phyloP scores from a whole-genome alignment of 2,888 invertebrate species.

The Parascotia fuliginaria region DNA sequence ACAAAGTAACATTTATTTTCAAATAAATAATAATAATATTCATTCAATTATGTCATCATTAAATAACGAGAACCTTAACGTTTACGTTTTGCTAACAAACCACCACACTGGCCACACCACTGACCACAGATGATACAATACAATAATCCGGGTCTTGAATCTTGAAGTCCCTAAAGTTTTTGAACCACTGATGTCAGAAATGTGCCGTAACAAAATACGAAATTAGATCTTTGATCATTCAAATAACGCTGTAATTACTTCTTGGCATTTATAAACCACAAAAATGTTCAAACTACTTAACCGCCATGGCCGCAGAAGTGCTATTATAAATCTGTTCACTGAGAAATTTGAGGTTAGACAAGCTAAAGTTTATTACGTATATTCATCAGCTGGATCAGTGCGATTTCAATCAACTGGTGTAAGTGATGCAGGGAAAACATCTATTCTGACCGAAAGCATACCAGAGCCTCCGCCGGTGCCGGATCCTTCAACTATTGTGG shows the following conservation, averaged over 20 bases:
- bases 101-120: background rate
- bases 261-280: conserved; percentile 1
- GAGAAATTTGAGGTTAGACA: conserved; percentile 81
- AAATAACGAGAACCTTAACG: too few relatives aligned
- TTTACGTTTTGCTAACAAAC: too few relatives aligned
- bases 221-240: conserved; percentile 21
- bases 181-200: conserved; percentile 52
- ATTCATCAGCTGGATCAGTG: conserved; percentile 68
- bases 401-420: conserved; percentile 69
- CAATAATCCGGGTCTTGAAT: too few relatives aligned
- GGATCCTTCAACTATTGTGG: conserved; percentile 60
- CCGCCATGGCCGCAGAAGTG: conserved; percentile 72
- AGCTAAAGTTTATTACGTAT: conserved; percentile 75
- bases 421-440: conserved; percentile 59
- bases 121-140: background rate
- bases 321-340: conserved; percentile 67
- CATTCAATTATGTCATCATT: too few relatives aligned
- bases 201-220: conserved; percentile 49
- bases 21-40: too few relatives aligned
- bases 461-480: conserved; percentile 81
- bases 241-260: conserved; percentile 1
- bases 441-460: conserved; percentile 64
- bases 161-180: too few relatives aligned
- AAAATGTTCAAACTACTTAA: conserved; percentile 78
- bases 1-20: too few relatives aligned